Evolutionary conservation across 2,797 vertebrate genomes (phyloP), one percentile per base, ranked within the genome.

Genomic region (Channa striata): DNA sequence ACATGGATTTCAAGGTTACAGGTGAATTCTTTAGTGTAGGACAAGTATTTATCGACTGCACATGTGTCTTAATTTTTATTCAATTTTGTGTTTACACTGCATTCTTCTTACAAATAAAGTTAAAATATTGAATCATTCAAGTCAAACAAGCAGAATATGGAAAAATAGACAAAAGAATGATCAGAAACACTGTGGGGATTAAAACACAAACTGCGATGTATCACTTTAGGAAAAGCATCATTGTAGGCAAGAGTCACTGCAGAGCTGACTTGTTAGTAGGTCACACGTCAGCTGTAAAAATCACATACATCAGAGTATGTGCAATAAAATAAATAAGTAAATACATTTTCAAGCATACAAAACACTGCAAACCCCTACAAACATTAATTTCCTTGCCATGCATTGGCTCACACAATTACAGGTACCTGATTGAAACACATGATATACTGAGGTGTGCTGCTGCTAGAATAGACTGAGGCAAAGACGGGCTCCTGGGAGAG

Each of bases 371-470:
- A 81, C 58, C 62, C 51, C n/a, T 21, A 33, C 33, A 56, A 36
- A 56, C 46, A 17, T 11, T 12, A 5, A 25, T 10, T 13, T 6
- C 23, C 47, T 47, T 20, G 37, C 49, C 85, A 84, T 84, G 85
- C 88, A n/a, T 40, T 42, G 8, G 49, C 70, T 63, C 72, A 64
- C 48, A 54, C 68, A 16, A 57, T 94, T 92, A 30, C 25, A 30
- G 25, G 25, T 30, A 95, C 95, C 95, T 95, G 91, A 65, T 95
- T 94, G 88, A 93, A 95, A 92, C 85, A 93, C 91, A 95, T 91
- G 87, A 93, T 82, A 91, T 94, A 95, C 59, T 93, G 94, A 78
- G 88, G 80, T 12, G 89, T 78, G 60, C 53, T 76, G 89, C 83
- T 86, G 89, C 83, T 86, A 91, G 92, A 87, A 91, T 86, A 95